phyloP scores from a whole-genome alignment of 1,140 invertebrate genomes.

The Caenorhabditis tropicalis region DNA sequence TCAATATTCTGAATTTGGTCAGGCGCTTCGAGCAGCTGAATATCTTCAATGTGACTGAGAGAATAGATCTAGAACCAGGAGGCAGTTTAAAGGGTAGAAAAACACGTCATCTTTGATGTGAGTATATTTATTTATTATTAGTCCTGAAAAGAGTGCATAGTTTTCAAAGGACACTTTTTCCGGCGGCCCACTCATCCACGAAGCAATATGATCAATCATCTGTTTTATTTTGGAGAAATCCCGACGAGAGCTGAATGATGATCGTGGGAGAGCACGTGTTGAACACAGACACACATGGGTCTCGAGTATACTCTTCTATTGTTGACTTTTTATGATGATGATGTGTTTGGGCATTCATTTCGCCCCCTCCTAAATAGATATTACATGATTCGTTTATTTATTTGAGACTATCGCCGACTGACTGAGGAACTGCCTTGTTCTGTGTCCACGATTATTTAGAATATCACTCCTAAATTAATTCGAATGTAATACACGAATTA shows the following conservation, averaged over 20 bases:
- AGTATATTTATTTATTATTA: constrained; percentile 25
- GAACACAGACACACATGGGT: neutral
- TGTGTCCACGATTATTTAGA: neutral
- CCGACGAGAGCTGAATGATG: neutral
- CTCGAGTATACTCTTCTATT: constrained; percentile 24
- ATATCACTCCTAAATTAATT: neutral
- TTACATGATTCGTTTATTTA: constrained; percentile 6
- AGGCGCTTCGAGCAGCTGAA: constrained; percentile 18
- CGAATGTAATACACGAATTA: too few relatives aligned
- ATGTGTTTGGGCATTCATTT: neutral
- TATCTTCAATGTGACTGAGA: neutral
- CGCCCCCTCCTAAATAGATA: neutral
- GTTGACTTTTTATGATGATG: constrained; percentile 37
- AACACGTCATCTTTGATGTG: neutral
- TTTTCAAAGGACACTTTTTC: neutral
- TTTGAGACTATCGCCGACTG: neutral
- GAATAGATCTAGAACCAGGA: neutral
- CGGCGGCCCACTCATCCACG: constrained; percentile 1
- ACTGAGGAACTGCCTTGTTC: too few relatives aligned
- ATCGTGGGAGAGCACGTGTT: neutral
- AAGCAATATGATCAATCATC: constrained; percentile 36
- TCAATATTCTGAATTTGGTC: neutral
- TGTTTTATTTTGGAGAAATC: constrained; percentile 4
- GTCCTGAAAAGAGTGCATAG: neutral
- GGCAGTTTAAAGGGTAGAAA: neutral